Evolutionary conservation across 2,888 invertebrate species (phyloP).

Genomic region (Tuberolachnus salignus): DNA sequence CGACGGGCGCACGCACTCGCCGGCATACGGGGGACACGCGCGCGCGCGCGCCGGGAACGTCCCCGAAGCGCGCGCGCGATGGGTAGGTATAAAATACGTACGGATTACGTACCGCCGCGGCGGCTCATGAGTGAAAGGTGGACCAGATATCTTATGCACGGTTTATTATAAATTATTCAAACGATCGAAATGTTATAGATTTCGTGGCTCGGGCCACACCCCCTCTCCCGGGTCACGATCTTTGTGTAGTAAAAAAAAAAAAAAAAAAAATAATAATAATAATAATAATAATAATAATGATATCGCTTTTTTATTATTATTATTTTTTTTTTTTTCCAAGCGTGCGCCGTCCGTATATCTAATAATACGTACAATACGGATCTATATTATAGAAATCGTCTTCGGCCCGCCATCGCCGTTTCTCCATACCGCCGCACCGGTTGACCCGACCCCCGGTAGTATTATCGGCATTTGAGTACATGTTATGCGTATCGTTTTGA

Average conservation of each 20-base stretch:
- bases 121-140: slow-evolving; percentile 38
- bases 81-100: slow-evolving; percentile 16
- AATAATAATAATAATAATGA: not conserved
- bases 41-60: slow-evolving; percentile 17
- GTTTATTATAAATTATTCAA: slow-evolving; percentile 56
- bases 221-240: slow-evolving; percentile 53
- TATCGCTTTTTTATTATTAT: not conserved
- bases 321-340: no score
- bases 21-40: no score
- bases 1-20: slow-evolving; percentile 6
- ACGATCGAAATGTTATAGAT: slow-evolving; percentile 57
- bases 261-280: not conserved
- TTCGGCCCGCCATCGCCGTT: no score
- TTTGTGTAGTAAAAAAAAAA: slow-evolving; percentile 44
- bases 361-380: no score
- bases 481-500: no score
- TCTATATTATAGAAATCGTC: no score
- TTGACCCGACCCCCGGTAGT: no score
- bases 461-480: no score
- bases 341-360: not conserved
- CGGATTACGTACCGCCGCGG: not conserved
- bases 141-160: slow-evolving; percentile 54
- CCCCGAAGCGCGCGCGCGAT: slow-evolving; percentile 33
- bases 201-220: slow-evolving; percentile 51
- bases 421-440: no score